Evolutionary conservation across 2,888 invertebrate genomes (phyloP), one percentile per base, ranked within the genome.

Genomic region (Amphipoea lucens): DNA sequence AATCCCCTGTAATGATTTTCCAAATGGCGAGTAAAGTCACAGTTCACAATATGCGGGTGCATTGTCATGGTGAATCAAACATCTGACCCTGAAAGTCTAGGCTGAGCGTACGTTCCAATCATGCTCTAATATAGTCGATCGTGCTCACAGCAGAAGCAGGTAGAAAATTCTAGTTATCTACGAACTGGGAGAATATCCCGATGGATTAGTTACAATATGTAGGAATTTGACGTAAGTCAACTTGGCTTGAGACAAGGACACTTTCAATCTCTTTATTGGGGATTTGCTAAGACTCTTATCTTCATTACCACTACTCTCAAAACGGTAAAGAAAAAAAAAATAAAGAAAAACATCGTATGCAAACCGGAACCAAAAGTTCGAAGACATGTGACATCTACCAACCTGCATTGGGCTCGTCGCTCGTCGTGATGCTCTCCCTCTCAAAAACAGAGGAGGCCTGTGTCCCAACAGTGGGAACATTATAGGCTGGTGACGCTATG

Each of bases 1-100:
- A 73, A 73, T 82, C 36, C 82, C 69, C 66, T 11, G 29, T 29
- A 45, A 73, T 73, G 65, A 74, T 62, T 79, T 82, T 6, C 23
- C 45, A 20, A 84, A 62, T 42, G 23, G n/a, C 62, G 4, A 6
- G 17, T 29, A n/a, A 29, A 45, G 36, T 66, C 60, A 40, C 42
- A 65, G 57, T 40, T 45, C 51, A 68, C 40, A 69, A 66, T 36
- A 81, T 81, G 69, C 82, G 72, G 82, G 82, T 48, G 48, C 60
- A 70, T 73, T 71, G 81, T 86, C 76, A 86, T 66, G 69, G 54
- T 86, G 81, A 86, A 76, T 73, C 36, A 69, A 73, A 74, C 45
- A 57, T 65, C 51, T 60, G 57, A 42, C 83, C 81, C 40, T 81
- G 81, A 81, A 74, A 63, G 63, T 85, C 80, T 84, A 84, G 72